Conservation (phyloP, 2,113 vertebrate genomes). For the Callithrix jacchus region DNA sequence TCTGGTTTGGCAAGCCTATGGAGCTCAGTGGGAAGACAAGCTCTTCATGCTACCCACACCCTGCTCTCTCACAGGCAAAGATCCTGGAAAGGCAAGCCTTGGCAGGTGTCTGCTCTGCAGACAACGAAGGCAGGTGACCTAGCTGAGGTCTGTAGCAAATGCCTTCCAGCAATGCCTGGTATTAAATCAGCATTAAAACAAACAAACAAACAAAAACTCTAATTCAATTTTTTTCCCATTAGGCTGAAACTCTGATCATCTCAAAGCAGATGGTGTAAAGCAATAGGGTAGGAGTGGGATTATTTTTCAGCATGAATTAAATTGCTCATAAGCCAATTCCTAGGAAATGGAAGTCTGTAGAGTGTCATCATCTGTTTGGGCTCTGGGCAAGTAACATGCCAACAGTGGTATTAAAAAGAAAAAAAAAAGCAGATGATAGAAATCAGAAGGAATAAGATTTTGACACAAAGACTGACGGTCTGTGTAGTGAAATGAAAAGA, state of each 20-base stretch:
- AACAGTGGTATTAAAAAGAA: background rate
- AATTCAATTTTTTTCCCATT: background rate
- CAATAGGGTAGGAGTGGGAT: background rate
- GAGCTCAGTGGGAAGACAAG: background rate
- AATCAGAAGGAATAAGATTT: background rate
- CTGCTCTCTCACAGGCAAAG: background rate
- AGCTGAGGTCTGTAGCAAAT: background rate
- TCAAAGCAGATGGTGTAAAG: background rate
- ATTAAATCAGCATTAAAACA: background rate
- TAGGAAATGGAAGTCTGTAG: background rate
- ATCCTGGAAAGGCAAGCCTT: slow-evolving; percentile 15
- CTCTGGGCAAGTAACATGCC: background rate
- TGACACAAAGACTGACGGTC: background rate
- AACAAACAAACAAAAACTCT: background rate
- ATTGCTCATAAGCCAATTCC: background rate
- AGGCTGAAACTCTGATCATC: background rate
- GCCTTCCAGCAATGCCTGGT: background rate
- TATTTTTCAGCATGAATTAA: slow-evolving; percentile 46
- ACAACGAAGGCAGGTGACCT: slow-evolving; percentile 25
- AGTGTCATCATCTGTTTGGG: background rate
- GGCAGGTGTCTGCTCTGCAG: background rate
- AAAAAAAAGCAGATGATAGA: background rate
- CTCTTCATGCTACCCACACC: background rate
- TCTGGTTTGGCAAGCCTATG: background rate
- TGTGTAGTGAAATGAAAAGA: background rate